Base-by-base conservation (phyloP, 1,140 invertebrate species). In the Parapsyche elsis region DNA sequence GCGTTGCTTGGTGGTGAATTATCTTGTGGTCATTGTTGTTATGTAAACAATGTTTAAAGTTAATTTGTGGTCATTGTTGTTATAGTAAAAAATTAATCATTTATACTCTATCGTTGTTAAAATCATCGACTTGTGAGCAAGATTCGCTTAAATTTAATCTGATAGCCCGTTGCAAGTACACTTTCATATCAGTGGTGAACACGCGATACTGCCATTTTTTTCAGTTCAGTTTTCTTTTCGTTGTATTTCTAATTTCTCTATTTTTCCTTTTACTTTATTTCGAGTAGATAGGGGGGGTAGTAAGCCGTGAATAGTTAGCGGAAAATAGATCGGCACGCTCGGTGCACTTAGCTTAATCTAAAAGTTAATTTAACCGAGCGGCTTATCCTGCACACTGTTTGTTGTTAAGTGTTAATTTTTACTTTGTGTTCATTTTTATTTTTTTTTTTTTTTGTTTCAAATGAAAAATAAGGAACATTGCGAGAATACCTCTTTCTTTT, bases 111-210 rank as follows among this genome's bases (percentile, higher is more conserved):
- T 61, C 57, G 16, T 19, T 74, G 19, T 76, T 76, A 45, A 76
- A 46, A 46, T 77, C 59, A 74, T 81, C 80, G 80, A 81, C 80
- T 81, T 81, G 76, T 81, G 80, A 81, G 80, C 19, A 75, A 81
- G 71, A 81, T 76, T 76, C 53, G 71, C 59, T 26, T 77, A 77
- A 77, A 77, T 77, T 77, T 77, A 53, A 16, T 44, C 21, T 71
- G 24, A 26, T 71, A 16, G 5, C 30, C 1, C 30, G 30, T 38
- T 38, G 30, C 26, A 38, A 44, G 61, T 26, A 38, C 30, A 7
- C 30, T 30, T 16, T 30, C 38, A 46, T 44, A 71, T 49, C 30
- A 71, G 67, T 44, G 12, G 5, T 49, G 12, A 38, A 49, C 71
- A 74, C 71, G 71, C 71, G 71, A 74, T 74, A 61, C n/a, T 19